Conservation (phyloP, 2,113 vertebrate species). For the Atractosteus spatula region DNA sequence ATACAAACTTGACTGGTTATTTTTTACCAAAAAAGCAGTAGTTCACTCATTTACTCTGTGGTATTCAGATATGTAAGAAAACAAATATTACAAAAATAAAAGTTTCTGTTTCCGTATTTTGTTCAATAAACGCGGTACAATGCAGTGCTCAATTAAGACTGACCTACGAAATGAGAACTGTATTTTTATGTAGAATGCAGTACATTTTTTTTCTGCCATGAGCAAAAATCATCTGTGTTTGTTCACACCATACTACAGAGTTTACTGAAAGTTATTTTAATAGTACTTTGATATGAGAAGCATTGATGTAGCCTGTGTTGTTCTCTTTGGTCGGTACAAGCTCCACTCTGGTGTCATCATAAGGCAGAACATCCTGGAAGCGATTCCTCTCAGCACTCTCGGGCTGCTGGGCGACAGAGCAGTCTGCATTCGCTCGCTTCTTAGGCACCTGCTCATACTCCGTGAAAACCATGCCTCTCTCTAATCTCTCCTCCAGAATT, state of each 20-base stretch:
- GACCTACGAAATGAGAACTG: too few species aligned
- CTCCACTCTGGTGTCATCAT: constrained; percentile 88
- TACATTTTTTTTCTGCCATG: too few species aligned
- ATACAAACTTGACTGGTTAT: too few species aligned
- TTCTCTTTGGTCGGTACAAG: constrained; percentile 97
- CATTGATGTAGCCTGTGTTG: constrained; percentile 96
- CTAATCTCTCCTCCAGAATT: constrained; percentile 80
- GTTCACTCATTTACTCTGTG: neutral
- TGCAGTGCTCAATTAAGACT: too few species aligned
- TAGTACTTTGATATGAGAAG: constrained; percentile 85
- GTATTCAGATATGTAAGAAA: neutral
- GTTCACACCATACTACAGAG: too few species aligned
- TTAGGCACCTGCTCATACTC: constrained; percentile 87
- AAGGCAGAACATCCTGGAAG: constrained; percentile 93
- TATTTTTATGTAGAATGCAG: too few species aligned
- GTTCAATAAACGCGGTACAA: neutral
- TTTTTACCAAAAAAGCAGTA: neutral
- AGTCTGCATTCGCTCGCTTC: constrained; percentile 66
- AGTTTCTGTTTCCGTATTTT: neutral
- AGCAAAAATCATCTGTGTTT: too few species aligned
- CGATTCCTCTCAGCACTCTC: constrained; percentile 91
- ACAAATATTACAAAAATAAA: neutral
- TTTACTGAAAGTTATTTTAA: too few species aligned
- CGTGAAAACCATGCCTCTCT: constrained; percentile 84
- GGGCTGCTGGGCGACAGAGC: constrained; percentile 72